These are phyloP conservation scores for Drosophila ercepeae DNA, from an alignment of 1,140 invertebrate genomes.

Conservation along the genomic window DNA sequence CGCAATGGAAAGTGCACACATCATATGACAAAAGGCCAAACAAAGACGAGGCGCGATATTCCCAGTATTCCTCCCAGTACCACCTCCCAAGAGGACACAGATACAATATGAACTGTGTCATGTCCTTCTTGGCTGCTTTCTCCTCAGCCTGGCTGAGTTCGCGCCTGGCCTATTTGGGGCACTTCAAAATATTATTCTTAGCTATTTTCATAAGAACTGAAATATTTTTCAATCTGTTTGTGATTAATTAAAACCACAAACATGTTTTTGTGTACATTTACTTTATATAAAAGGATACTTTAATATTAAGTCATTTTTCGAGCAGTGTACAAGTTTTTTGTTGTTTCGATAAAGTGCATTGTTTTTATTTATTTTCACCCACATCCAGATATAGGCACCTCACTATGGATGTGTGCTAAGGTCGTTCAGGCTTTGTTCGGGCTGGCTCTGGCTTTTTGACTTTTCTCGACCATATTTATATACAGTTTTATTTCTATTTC, in stretches of 20 bases:
- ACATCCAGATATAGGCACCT: conserved; percentile 33
- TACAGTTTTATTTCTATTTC: conserved; percentile 69
- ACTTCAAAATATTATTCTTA: conserved; percentile 5
- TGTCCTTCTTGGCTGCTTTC: background rate
- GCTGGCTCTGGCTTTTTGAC: conserved; percentile 62
- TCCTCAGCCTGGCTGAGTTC: background rate
- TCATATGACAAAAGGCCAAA: conserved; percentile 4
- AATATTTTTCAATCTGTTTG: too few species aligned
- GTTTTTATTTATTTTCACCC: conserved; percentile 49
- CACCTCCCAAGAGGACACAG: background rate
- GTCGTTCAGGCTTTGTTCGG: conserved; percentile 58
- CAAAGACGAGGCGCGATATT: conserved; percentile 39
- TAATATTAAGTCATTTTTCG: too few species aligned
- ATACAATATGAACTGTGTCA: conserved; percentile 17
- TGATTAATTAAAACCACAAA: too few species aligned
- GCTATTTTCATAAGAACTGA: background rate
- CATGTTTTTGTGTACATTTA: background rate
- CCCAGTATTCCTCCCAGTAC: background rate
- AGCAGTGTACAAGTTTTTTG: conserved; percentile 48
- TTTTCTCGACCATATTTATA: conserved; percentile 77
- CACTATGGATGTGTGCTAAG: conserved; percentile 52
- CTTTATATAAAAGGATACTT: too few species aligned
- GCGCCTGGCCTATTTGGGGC: conserved; percentile 9
- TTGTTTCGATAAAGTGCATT: conserved; percentile 38
- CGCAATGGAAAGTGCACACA: conserved; percentile 40